Evolutionary conservation across 2,797 vertebrate genomes (phyloP), one percentile per base, ranked within the genome.

Genomic region (Adelosebastes latens): DNA sequence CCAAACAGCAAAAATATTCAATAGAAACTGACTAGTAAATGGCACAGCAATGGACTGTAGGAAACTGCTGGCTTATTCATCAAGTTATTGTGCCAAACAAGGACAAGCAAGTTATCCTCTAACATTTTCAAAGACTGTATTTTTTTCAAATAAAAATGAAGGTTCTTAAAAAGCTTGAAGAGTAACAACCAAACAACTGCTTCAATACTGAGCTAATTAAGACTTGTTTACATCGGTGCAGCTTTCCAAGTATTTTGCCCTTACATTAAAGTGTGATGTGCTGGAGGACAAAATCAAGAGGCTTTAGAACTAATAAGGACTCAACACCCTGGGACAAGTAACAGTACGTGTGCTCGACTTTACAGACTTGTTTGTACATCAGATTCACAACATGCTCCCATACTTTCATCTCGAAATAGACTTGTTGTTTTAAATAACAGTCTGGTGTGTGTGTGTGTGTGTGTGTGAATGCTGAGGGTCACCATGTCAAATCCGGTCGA

Each of bases 241-340:
- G 59, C 42, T 79, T 83, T 83, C 72, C 13, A 65, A 66, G 80
- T 63, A 27, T 67, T 66, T 72, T 78, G 29, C 25, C 65, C 67
- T 63, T 58, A 31, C 39, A 64, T 71, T 62, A 59, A 24, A 72
- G 36, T 71, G 31, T 53, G 77, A 72, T 59, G 61, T 64, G 73
- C 56, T 88, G 22, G 70, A 91, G 87, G 88, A 86, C 81, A 79
- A 85, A 81, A 81, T 91, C 62, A 89, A 88, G 72, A 82, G 55
- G 83, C 81, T 79, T 86, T 67, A 67, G 36, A 73, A 75, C 27
- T 65, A 31, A 36, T 20, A 65, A 82, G 32, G n/a, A 81, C 72
- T 71, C 69, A 16, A 27, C 72, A 81, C 61, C 59, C 20, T 1
- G 31, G 80, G 32, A 77, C 18, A 39, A 81, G 31, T 2, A 29